Base-by-base conservation (phyloP, 2,888 invertebrate genomes). In the Clitarchus hookeri region DNA sequence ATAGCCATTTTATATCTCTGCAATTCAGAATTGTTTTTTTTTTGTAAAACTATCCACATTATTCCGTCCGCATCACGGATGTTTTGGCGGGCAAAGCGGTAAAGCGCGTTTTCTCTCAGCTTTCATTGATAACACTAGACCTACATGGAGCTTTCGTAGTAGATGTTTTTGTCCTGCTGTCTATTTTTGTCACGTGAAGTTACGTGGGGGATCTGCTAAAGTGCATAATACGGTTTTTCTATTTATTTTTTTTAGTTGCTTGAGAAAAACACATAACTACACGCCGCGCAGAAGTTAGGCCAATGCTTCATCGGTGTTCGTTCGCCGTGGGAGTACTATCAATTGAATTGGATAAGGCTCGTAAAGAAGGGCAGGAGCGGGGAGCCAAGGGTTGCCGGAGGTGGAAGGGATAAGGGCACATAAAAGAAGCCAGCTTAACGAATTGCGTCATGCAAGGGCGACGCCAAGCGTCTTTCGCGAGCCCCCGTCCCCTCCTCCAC, bases 301-400 rank as follows among this genome's bases (percentile, higher is more conserved):
- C 65, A 65, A 65, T 65, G n/a, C 65, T n/a, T 65, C 65, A 65
- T n/a, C n/a, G 65, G 65, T 65, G 65, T 48, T 48, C 65, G 23
- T 8, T n/a, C 65, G 65, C n/a, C 65, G 65, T 19, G 65, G n/a
- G 65, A 19, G n/a, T 9, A n/a, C 65, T 16, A 16, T 65, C 65
- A 65, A 65, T 65, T 65, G 65, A n/a, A 65, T 65, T 65, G 65
- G 65, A 65, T 65, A 65, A 65, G 65, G 65, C 65, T 65, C 65
- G 65, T 65, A 65, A 65, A 65, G 65, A 65, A 65, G 8, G 23
- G 16, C 23, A 23, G n/a, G 23, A 23, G 8, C 23, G 65, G 65
- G 19, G 36, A 36, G 36, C 36, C 36, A 1, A 3, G 36, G 36
- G 36, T 36, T 36, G 65, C 8, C 19, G 65, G n/a, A 16, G 48